Evolutionary conservation across 2,113 vertebrate genomes (phyloP).

Genomic region (Mus musculus): DNA sequence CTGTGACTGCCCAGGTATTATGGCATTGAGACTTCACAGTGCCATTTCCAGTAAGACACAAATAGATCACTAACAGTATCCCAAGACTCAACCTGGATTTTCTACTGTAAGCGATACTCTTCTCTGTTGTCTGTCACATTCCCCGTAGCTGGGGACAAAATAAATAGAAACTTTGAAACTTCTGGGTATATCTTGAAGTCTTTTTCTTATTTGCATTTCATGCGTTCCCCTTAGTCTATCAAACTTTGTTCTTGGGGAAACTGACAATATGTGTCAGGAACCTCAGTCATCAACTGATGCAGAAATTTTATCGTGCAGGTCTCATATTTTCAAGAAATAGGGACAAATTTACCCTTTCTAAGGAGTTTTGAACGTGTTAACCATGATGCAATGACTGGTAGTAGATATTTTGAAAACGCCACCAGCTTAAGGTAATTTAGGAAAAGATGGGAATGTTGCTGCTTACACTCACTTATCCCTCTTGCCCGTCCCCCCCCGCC

Average conservation of each 20-base stretch:
- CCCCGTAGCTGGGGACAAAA: neutral
- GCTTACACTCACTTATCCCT: fast-evolving
- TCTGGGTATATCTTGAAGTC: too few relatives aligned
- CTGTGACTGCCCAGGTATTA: fast-evolving
- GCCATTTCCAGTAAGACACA: neutral
- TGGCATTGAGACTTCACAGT: neutral
- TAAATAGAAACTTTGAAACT: neutral
- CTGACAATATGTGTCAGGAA: neutral
- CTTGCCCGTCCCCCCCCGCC: too few relatives aligned
- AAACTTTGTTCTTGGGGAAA: neutral
- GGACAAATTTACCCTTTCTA: too few relatives aligned
- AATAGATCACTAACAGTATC: neutral
- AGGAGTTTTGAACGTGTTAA: too few relatives aligned
- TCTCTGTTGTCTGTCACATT: too few relatives aligned
- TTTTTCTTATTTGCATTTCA: neutral
- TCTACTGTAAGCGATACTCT: neutral
- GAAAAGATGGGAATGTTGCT: neutral
- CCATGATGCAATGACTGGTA: neutral
- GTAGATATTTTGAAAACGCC: neutral
- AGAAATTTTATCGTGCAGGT: neutral
- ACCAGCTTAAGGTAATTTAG: neutral
- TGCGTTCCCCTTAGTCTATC: neutral
- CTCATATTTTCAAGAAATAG: neutral
- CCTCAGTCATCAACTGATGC: neutral
- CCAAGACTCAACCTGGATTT: neutral